Percentiles rank a stretch among this genome's conserved stretches.
phyloP scores from a whole-genome alignment of 1,140 invertebrate species.

The Brachionus rubens region DNA sequence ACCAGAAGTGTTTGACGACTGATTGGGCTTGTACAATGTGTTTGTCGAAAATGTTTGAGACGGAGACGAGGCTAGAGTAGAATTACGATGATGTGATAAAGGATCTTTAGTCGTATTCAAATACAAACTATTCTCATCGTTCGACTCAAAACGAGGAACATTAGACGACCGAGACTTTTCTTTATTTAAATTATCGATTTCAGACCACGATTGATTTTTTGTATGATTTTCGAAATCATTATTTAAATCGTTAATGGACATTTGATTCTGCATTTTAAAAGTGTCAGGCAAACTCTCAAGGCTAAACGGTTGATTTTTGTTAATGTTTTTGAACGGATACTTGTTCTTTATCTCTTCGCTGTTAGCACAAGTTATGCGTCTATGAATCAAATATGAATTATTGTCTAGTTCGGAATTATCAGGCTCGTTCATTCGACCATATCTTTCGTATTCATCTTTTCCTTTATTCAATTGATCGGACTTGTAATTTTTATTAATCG shows the following conservation, averaged over 20 bases:
- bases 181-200: not conserved
- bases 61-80: not conserved
- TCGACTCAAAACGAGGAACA: not conserved
- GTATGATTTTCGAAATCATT: not conserved
- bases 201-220: not conserved
- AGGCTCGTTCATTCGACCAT: not conserved
- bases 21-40: not conserved
- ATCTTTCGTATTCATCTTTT: constrained; percentile 2
- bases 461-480: too few relatives aligned
- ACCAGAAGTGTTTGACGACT: not conserved
- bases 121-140: constrained; percentile 19
- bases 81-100: not conserved
- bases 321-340: not conserved
- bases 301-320: not conserved
- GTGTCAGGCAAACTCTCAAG: not conserved
- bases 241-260: not conserved
- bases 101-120: not conserved
- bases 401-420: not conserved
- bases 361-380: not conserved
- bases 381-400: not conserved
- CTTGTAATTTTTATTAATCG: too few relatives aligned
- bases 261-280: not conserved
- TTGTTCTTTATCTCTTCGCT: constrained; percentile 4
- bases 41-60: constrained; percentile 25
- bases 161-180: not conserved